These are phyloP conservation scores for Artemia sinica DNA, from an alignment of 2,888 invertebrate species.

Conservation along the genomic window DNA sequence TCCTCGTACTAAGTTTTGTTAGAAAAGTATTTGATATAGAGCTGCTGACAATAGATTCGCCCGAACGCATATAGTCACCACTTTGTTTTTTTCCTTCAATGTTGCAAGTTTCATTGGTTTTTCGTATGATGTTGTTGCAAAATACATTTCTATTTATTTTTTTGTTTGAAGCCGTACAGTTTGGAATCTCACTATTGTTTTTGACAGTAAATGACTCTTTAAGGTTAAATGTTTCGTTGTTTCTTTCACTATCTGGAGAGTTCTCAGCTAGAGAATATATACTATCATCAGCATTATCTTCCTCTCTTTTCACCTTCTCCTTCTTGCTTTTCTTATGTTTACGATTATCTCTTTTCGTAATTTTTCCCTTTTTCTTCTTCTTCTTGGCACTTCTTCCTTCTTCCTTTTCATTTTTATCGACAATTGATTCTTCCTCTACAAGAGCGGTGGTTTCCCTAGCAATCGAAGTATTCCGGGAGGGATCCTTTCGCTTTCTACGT, in stretches of 20 bases:
- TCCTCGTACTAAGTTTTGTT: no score
- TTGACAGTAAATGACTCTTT: no score
- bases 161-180: no score
- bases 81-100: no score
- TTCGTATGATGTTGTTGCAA: no score
- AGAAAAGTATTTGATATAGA: no score
- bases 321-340: not conserved
- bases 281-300: not conserved
- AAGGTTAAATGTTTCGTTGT: no score
- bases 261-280: not conserved
- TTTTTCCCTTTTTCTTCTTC: not conserved
- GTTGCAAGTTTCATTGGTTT: no score
- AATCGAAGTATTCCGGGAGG: not conserved
- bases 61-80: no score
- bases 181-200: no score
- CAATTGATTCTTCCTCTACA: constrained; percentile 4
- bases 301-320: not conserved
- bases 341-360: not conserved
- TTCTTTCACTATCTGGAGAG: not conserved
- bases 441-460: not conserved
- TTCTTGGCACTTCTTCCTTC: not conserved
- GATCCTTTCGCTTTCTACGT: not conserved
- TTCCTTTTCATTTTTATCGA: not conserved
- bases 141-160: no score
- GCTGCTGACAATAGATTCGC: no score